Percentiles rank a stretch among this genome's conserved stretches.
Evolutionary conservation across 1,140 invertebrate species (phyloP).

Genomic region (Muscidifurax raptorellus): DNA sequence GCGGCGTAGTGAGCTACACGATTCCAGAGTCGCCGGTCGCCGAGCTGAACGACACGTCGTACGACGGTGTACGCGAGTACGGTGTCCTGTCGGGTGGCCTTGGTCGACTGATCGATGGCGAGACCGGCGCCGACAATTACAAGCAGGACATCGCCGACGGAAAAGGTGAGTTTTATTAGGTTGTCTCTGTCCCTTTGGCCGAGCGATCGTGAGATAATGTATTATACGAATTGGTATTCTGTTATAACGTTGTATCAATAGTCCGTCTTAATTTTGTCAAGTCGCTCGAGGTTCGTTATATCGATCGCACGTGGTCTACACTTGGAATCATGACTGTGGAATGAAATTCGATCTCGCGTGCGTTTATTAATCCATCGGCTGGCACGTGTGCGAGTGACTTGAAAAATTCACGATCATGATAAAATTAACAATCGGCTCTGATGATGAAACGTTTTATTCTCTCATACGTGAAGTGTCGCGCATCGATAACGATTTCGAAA

Average conservation of each 20-base stretch:
- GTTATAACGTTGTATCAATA: too few relatives aligned
- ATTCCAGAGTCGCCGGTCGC: slow-evolving; percentile 79
- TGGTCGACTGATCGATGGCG: slow-evolving; percentile 84
- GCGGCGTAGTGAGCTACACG: slow-evolving; percentile 82
- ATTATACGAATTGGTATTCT: too few relatives aligned
- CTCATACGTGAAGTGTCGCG: too few relatives aligned
- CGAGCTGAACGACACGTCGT: slow-evolving; percentile 82
- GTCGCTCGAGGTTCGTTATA: not conserved
- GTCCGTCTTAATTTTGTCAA: not conserved
- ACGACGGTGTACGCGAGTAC: slow-evolving; percentile 80
- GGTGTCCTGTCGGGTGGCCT: slow-evolving; percentile 78
- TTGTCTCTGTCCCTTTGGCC: not conserved
- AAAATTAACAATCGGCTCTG: too few relatives aligned
- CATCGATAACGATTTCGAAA: too few relatives aligned
- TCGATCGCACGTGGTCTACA: not conserved
- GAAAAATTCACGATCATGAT: too few relatives aligned
- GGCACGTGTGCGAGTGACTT: too few relatives aligned
- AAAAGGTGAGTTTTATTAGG: slow-evolving; percentile 74
- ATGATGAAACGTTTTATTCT: too few relatives aligned
- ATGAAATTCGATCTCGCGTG: too few relatives aligned
- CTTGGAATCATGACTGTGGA: too few relatives aligned
- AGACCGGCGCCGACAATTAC: slow-evolving; percentile 83
- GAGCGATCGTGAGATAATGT: too few relatives aligned
- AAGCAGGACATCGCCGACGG: slow-evolving; percentile 78
- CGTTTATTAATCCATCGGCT: too few relatives aligned